Percentiles rank a stretch among this genome's conserved stretches.
Conservation (phyloP, 1,140 invertebrate genomes). For the Notospermus geniculatus region DNA sequence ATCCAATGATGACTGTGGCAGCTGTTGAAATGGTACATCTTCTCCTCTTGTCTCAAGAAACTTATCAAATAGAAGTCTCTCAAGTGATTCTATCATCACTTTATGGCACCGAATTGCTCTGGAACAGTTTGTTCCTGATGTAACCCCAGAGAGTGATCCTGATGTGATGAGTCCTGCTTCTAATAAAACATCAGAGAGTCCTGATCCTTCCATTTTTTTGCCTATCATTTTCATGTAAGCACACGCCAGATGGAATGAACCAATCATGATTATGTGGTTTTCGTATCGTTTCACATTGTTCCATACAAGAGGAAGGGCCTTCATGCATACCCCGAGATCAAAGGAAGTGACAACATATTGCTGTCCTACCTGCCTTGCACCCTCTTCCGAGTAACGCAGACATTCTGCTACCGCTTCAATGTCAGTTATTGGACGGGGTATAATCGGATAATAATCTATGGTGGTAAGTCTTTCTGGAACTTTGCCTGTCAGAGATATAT, state of each 20-base stretch:
- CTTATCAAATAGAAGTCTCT: no score
- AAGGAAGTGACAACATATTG: no score
- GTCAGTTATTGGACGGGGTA: slow-evolving; percentile 26
- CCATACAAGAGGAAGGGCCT: no score
- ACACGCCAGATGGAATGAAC: slow-evolving; percentile 24
- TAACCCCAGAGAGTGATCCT: slow-evolving; percentile 17
- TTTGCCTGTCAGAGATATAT: slow-evolving; percentile 19
- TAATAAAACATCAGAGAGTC: slow-evolving; percentile 19
- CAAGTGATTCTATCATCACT: slow-evolving; percentile 12
- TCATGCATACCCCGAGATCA: no score
- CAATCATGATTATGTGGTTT: slow-evolving; percentile 27
- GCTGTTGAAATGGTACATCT: slow-evolving; percentile 7
- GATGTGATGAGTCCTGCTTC: slow-evolving; percentile 20
- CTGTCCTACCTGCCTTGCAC: no score
- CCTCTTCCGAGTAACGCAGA: background rate
- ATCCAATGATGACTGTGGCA: background rate
- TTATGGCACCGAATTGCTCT: slow-evolving; percentile 25
- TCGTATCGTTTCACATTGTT: no score
- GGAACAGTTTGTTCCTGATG: slow-evolving; percentile 22
- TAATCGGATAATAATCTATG: slow-evolving; percentile 29
- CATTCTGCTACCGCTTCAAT: slow-evolving; percentile 25
- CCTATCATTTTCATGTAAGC: slow-evolving; percentile 29
- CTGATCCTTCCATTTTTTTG: slow-evolving; percentile 28
- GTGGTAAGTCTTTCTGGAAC: slow-evolving; percentile 17
- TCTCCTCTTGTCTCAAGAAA: slow-evolving; percentile 8